A percentile compares a stretch with the other conserved stretches of the same genome.
Conservation (phyloP, 2,113 vertebrate species). For the Henicopernis longicauda region DNA sequence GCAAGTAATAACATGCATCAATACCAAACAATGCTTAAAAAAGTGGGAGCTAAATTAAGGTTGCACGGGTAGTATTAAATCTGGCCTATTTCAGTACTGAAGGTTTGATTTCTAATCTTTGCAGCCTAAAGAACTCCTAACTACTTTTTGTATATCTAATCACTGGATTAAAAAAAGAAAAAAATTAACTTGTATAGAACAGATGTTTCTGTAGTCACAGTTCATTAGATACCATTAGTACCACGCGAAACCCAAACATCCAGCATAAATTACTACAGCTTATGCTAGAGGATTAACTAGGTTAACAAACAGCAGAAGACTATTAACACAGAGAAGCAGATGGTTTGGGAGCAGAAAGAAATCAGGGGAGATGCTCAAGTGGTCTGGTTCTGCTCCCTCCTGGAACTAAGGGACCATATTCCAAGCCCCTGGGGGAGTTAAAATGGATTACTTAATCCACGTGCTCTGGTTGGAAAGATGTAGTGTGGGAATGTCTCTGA, state of each 20-base stretch:
- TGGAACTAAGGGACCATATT: neutral
- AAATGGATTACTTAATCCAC: neutral
- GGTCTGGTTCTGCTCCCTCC: neutral
- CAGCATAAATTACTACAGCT: constrained; percentile 21
- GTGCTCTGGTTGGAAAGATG: neutral
- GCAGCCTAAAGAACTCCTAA: neutral
- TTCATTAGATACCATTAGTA: constrained; percentile 45
- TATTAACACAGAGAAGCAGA: constrained; percentile 31
- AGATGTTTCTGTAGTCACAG: constrained; percentile 25
- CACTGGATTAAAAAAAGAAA: neutral
- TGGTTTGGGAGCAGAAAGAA: neutral
- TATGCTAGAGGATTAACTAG: constrained; percentile 26
- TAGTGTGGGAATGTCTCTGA: neutral
- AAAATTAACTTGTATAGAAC: constrained; percentile 23
- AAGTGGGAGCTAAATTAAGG: neutral
- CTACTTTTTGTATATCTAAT: neutral
- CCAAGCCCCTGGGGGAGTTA: neutral
- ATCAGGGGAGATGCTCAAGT: neutral
- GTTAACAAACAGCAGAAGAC: neutral
- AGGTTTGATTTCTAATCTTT: neutral
- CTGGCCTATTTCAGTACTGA: neutral
- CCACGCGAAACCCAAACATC: neutral
- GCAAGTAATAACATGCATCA: neutral
- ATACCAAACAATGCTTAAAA: neutral
- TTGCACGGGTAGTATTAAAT: neutral